Percentiles rank a stretch among this genome's conserved stretches.
These are phyloP conservation scores for Ptychodera flava DNA, from an alignment of 35 echinoderm and acorn worm genomes.

Conservation along the genomic window DNA sequence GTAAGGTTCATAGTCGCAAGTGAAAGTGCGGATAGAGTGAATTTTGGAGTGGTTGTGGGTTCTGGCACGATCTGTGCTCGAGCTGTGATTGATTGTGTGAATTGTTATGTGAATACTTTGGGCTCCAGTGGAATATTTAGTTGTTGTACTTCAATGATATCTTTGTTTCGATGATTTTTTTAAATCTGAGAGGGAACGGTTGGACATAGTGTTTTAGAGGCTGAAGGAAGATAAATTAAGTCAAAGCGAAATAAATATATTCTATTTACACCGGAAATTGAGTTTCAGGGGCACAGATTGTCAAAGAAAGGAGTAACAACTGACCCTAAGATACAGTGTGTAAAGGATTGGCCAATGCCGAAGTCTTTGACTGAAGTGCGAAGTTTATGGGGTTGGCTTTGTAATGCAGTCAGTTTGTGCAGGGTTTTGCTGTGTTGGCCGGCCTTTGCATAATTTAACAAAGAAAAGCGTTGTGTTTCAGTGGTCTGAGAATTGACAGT, in stretches of 20 bases:
- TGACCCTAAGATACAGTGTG: slow-evolving; percentile 27
- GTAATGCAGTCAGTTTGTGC: slow-evolving; percentile 51
- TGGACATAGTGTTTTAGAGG: slow-evolving; percentile 18
- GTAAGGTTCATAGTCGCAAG: too few species aligned
- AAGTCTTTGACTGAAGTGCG: slow-evolving; percentile 11
- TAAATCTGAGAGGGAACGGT: slow-evolving; percentile 9
- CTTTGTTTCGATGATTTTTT: too few species aligned
- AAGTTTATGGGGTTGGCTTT: slow-evolving; percentile 39
- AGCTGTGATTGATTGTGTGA: too few species aligned
- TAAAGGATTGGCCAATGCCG: slow-evolving; percentile 22
- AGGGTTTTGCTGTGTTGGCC: slow-evolving; percentile 36
- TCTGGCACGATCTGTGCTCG: too few species aligned
- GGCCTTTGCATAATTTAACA: slow-evolving; percentile 35
- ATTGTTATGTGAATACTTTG: too few species aligned
- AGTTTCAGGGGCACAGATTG: slow-evolving; percentile 50
- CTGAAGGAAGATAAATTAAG: slow-evolving; percentile 33
- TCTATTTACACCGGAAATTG: slow-evolving; percentile 16
- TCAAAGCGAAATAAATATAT: slow-evolving; percentile 19
- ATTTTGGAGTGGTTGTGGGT: too few species aligned
- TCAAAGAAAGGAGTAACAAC: too few species aligned
- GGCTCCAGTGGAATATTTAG: too few species aligned
- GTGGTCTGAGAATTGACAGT: slow-evolving; percentile 25
- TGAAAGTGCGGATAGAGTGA: too few species aligned
- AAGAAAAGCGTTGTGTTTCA: slow-evolving; percentile 19
- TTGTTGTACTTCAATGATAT: too few species aligned